phyloP scores from a whole-genome alignment of 2,797 vertebrate species.

The Rhinichthys osculus region DNA sequence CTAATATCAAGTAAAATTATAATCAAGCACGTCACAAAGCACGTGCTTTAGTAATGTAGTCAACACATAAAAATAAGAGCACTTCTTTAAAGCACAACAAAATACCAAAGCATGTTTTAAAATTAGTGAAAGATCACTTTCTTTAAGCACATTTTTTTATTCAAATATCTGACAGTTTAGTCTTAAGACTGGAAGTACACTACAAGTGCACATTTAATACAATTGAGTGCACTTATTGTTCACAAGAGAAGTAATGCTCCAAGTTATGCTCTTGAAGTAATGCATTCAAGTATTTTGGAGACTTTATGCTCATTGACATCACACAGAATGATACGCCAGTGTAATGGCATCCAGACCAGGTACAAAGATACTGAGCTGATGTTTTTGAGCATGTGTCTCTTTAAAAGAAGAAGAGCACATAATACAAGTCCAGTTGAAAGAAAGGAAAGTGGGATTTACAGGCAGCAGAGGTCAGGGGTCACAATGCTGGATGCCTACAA shows the following conservation, averaged over 20 bases:
- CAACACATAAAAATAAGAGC: too few species aligned
- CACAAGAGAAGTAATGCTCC: background rate
- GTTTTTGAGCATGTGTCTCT: constrained; percentile 7
- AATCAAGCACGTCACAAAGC: too few species aligned
- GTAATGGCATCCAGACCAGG: background rate
- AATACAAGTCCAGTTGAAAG: constrained; percentile 67
- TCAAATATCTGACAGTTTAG: background rate
- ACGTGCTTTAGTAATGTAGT: too few species aligned
- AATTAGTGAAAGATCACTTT: too few species aligned
- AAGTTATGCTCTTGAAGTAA: too few species aligned
- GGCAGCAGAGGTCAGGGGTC: constrained; percentile 77
- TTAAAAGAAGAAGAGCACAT: background rate
- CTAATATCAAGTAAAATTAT: too few species aligned
- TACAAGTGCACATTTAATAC: background rate
- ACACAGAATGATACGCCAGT: background rate
- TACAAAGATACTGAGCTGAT: constrained; percentile 2
- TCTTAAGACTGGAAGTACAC: background rate
- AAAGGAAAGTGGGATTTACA: constrained; percentile 80
- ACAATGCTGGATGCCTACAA: constrained; percentile 79
- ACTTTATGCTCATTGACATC: background rate
- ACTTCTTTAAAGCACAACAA: too few species aligned
- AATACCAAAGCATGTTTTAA: too few species aligned
- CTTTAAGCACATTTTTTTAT: background rate
- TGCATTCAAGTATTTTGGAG: background rate
- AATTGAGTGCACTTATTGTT: background rate